Percentiles rank a stretch among this genome's conserved stretches.
Evolutionary conservation across 2,888 invertebrate species (phyloP).

Genomic region (Rhimphoctona megacephalus): DNA sequence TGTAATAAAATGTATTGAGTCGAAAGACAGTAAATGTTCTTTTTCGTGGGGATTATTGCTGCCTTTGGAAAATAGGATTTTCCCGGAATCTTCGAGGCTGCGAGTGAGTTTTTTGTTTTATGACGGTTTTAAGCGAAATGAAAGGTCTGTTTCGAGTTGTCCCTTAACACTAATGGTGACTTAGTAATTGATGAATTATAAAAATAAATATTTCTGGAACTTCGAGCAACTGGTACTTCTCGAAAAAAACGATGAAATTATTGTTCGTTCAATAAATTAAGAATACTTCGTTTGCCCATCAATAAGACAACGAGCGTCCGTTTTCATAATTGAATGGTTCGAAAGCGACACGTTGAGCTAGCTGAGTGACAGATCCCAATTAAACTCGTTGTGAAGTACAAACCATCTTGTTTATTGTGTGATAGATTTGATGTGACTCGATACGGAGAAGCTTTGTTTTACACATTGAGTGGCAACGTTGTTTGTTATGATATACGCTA

Average conservation of each 20-base stretch:
- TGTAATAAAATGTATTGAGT: too few relatives aligned
- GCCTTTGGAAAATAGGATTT: too few relatives aligned
- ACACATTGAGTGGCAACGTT: neutral
- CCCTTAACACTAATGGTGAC: neutral
- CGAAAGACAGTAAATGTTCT: too few relatives aligned
- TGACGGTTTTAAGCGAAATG: too few relatives aligned
- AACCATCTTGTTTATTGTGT: slow-evolving; percentile 44
- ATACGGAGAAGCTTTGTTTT: slow-evolving; percentile 26
- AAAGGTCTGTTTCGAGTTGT: too few relatives aligned
- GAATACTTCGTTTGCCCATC: neutral
- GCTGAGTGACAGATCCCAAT: slow-evolving; percentile 37
- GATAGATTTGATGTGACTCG: slow-evolving; percentile 8
- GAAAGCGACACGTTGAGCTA: slow-evolving; percentile 17
- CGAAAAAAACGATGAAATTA: neutral
- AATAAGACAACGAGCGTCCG: neutral
- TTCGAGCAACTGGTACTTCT: neutral
- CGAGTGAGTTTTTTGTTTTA: too few relatives aligned
- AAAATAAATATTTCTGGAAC: neutral
- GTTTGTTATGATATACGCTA: slow-evolving; percentile 34
- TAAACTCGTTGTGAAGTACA: slow-evolving; percentile 13
- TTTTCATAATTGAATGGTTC: slow-evolving; percentile 6
- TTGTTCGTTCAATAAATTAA: neutral
- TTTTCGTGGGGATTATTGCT: too few relatives aligned
- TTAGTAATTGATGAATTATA: neutral
- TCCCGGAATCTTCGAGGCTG: too few relatives aligned